Evolutionary conservation across 1,140 invertebrate species (phyloP).

Genomic region (Odontomachus brunneus): DNA sequence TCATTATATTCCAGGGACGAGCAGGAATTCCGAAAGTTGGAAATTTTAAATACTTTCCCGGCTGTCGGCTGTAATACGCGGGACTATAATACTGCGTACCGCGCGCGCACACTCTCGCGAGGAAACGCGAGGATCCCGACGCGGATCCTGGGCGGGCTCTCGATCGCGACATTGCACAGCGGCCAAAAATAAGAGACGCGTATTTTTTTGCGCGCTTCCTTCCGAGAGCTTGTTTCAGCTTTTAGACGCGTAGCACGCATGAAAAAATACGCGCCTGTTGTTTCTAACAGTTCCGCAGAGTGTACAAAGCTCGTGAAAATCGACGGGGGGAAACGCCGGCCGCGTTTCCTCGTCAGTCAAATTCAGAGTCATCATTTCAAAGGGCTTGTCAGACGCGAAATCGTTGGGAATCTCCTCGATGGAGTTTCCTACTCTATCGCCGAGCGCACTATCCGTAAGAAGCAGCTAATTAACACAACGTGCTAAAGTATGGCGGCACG

Average conservation of each 20-base stretch:
- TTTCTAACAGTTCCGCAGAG: not conserved
- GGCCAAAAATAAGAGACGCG: too few species aligned
- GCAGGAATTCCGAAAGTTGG: slow-evolving; percentile 30
- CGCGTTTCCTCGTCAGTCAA: slow-evolving; percentile 48
- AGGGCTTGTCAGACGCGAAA: slow-evolving; percentile 61
- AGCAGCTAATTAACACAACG: slow-evolving; percentile 71
- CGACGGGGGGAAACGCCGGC: not conserved
- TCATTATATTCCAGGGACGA: slow-evolving; percentile 53
- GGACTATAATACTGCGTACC: too few species aligned
- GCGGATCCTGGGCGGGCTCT: too few species aligned
- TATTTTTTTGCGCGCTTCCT: too few species aligned
- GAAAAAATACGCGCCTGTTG: not conserved
- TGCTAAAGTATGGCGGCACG: slow-evolving; percentile 60
- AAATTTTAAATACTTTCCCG: slow-evolving; percentile 52
- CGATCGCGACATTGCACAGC: too few species aligned
- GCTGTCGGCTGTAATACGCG: too few species aligned
- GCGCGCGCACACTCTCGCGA: too few species aligned
- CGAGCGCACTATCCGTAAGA: slow-evolving; percentile 32
- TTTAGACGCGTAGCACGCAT: not conserved
- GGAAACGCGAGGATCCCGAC: slow-evolving; percentile 10
- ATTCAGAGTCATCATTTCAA: slow-evolving; percentile 72
- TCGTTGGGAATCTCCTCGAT: slow-evolving; percentile 36
- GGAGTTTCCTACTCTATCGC: slow-evolving; percentile 53
- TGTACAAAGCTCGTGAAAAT: not conserved
- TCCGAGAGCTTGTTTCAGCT: not conserved